Conservation (phyloP, 2,888 invertebrate species). For the Phaonia tiefii region DNA sequence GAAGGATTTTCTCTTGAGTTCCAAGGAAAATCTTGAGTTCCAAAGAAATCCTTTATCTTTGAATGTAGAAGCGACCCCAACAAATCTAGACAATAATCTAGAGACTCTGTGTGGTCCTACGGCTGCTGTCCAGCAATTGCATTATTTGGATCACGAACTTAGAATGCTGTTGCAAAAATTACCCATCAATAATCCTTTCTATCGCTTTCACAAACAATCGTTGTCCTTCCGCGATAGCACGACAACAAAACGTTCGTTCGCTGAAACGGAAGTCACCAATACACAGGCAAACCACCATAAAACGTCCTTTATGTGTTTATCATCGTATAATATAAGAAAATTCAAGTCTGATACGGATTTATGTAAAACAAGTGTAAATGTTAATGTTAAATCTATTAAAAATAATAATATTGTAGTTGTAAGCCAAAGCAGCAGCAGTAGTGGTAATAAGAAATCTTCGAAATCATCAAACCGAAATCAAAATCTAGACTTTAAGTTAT, state of each 20-base stretch:
- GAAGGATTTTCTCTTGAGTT: too few relatives aligned
- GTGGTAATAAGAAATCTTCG: neutral
- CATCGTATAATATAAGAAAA: constrained; percentile 66
- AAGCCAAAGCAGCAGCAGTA: constrained; percentile 22
- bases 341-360: constrained; percentile 76
- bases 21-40: too few relatives aligned
- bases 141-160: constrained; percentile 69
- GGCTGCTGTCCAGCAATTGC: neutral
- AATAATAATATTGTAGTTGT: constrained; percentile 72
- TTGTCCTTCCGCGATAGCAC: constrained; percentile 73
- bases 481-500: constrained; percentile 55
- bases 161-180: constrained; percentile 73
- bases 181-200: constrained; percentile 78
- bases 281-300: constrained; percentile 1
- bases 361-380: constrained; percentile 73
- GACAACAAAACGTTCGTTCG: constrained; percentile 58
- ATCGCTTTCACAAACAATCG: constrained; percentile 78
- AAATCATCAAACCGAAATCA: constrained; percentile 34
- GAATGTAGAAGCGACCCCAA: neutral
- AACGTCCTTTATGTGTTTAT: constrained; percentile 54
- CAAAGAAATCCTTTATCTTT: too few relatives aligned
- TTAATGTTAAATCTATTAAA: constrained; percentile 77
- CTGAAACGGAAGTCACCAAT: constrained; percentile 37
- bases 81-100: neutral
- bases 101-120: too few relatives aligned